phyloP scores from a whole-genome alignment of 2,113 vertebrate genomes.

The Balaenoptera acutorostrata region DNA sequence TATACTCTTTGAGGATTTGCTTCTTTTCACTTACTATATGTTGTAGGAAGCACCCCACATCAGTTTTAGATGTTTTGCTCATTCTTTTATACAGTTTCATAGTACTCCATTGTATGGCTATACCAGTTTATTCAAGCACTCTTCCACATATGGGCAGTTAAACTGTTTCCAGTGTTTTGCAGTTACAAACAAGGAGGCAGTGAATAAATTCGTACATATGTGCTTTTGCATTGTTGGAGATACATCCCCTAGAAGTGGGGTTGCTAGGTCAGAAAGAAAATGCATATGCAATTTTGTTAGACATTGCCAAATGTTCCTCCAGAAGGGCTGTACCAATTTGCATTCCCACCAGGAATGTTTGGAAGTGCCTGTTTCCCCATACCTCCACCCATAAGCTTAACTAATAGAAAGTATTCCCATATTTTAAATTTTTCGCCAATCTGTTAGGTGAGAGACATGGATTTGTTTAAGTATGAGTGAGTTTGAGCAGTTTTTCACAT shows the following conservation, averaged over 20 bases:
- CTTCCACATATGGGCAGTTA: neutral
- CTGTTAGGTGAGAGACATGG: neutral
- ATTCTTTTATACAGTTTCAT: neutral
- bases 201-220: neutral
- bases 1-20: neutral
- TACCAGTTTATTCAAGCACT: neutral
- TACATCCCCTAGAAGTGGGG: neutral
- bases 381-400: neutral
- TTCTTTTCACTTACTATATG: neutral
- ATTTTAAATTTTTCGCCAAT: neutral
- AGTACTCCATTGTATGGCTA: neutral
- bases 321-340: neutral
- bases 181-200: neutral
- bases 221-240: neutral
- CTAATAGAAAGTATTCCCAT: neutral
- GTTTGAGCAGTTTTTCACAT: neutral
- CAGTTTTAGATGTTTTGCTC: neutral
- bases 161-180: neutral
- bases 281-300: neutral
- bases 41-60: neutral
- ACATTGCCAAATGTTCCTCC: neutral
- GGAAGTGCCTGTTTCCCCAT: neutral
- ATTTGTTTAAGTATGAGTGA: neutral
- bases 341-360: neutral
- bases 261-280: slow-evolving; percentile 1